Conservation (phyloP, 2,797 vertebrate species). For the Petrocephalus sullivani region DNA sequence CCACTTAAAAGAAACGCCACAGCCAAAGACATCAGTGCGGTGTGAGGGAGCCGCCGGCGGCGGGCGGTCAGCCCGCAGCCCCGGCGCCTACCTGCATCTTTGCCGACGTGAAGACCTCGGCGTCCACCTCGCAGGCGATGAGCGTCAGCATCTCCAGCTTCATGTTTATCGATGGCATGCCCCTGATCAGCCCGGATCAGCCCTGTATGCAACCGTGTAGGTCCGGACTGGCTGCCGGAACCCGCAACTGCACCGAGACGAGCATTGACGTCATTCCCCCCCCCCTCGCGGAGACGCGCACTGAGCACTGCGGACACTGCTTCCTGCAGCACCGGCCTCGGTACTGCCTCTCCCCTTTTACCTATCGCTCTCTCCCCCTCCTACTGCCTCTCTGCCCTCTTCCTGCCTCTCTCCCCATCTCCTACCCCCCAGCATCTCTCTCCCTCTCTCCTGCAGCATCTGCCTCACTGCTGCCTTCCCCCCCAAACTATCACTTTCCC, state of each 20-base stretch:
- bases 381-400: neutral
- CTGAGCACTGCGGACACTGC: neutral
- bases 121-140: constrained; percentile 75
- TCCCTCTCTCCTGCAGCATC: constrained; percentile 34
- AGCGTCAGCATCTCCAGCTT: constrained; percentile 77
- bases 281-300: neutral
- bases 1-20: neutral
- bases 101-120: constrained; percentile 70
- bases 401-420: constrained; percentile 33
- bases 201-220: constrained; percentile 53
- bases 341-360: constrained; percentile 42
- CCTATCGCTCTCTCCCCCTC: neutral
- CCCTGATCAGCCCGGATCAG: constrained; percentile 43
- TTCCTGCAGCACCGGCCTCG: constrained; percentile 17
- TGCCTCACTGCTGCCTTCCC: neutral
- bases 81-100: constrained; percentile 67
- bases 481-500: neutral
- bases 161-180: constrained; percentile 80
- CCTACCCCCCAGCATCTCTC: neutral
- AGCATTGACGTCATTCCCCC: constrained; percentile 7
- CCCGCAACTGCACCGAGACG: constrained; percentile 32
- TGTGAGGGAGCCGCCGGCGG: neutral
- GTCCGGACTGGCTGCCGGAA: constrained; percentile 26
- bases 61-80: neutral
- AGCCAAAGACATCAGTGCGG: neutral